Base-by-base conservation (phyloP, 2,888 invertebrate genomes). In the Gari tellinella region DNA sequence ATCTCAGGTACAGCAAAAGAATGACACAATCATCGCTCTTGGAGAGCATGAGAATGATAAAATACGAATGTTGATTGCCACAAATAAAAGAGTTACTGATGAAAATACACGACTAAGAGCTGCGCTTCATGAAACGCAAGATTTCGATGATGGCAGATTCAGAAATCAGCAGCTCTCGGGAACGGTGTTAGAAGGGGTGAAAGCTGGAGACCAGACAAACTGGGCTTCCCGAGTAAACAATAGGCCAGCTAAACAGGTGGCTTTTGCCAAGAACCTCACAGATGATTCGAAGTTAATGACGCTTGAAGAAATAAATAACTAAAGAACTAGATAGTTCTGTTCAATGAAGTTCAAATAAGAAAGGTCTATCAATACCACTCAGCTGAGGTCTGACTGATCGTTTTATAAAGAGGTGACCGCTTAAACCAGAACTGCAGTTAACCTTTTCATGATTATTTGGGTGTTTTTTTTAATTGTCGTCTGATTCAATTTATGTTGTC, bases 31-130 rank as follows among this genome's bases (percentile, higher is more conserved):
- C 31, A 4, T 31, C 10, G 31, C 31, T 7, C 31, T 31, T 4
- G 5, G 10, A 10, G 4, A 4, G 10, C 4, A 31, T 31, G 31
- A 31, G 10, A 31, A 31, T 7, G 31, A 31, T 10, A 69, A 75
- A 25, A 58, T 75, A 14, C 66, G 56, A 14, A 5, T 58, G 17
- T 40, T 65, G n/a, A 45, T 66, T 14, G 70, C 64, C 37, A 60
- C 70, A 40, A 78, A 78, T 49, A 67, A 55, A 49, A 38, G 68
- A 12, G 55, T 78, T 2, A n/a, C 48, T 7, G 72, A 74, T 49
- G 78, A 73, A 61, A 74, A 74, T 43, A 46, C 52, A 31, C 58
- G 72, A 49, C 48, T 78, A 19, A 53, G 69, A 38, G 67, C 62
- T 21, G 63, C 69, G 7, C 46, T 78, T 25, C 70, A 74, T 38